These are phyloP conservation scores for Panagrolaimus sp. DNA, from an alignment of 1,140 invertebrate genomes.

Conservation along the genomic window DNA sequence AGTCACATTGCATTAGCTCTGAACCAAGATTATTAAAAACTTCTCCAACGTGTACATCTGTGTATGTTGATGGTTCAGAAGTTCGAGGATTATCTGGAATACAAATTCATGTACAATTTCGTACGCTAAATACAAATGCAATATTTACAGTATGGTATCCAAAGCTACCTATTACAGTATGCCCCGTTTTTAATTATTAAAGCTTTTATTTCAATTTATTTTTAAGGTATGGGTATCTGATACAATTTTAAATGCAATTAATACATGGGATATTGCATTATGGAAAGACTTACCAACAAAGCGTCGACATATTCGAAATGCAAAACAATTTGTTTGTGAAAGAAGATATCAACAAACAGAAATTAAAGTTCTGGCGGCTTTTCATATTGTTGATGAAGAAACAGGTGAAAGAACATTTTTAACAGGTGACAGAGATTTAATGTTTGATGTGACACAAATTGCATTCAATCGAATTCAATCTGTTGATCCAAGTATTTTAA, in stretches of 20 bases:
- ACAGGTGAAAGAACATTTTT: slow-evolving; percentile 81
- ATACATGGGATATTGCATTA: slow-evolving; percentile 59
- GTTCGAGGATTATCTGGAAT: slow-evolving; percentile 87
- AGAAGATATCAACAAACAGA: slow-evolving; percentile 78
- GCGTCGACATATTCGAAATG: slow-evolving; percentile 43
- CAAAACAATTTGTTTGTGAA: slow-evolving; percentile 65
- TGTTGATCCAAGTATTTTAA: slow-evolving; percentile 13
- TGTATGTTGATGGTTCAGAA: slow-evolving; percentile 92
- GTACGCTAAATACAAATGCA: slow-evolving; percentile 77
- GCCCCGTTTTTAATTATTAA: no score
- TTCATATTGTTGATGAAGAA: slow-evolving; percentile 81
- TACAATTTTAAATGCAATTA: slow-evolving; percentile 79
- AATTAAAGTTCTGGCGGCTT: slow-evolving; percentile 80
- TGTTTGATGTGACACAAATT: slow-evolving; percentile 29
- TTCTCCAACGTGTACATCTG: slow-evolving; percentile 86
- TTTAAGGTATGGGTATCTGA: slow-evolving; percentile 78
- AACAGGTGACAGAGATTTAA: slow-evolving; percentile 17
- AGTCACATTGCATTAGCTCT: slow-evolving; percentile 85
- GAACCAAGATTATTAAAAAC: slow-evolving; percentile 94
- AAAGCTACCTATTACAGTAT: slow-evolving; percentile 83
- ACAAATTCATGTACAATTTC: slow-evolving; percentile 85
- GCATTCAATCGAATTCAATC: slow-evolving; percentile 14
- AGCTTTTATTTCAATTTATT: no score
- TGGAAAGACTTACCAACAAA: slow-evolving; percentile 56
- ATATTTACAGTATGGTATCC: slow-evolving; percentile 93